Evolutionary conservation across 2,888 invertebrate species (phyloP).

Genomic region (Epinotia nisella): DNA sequence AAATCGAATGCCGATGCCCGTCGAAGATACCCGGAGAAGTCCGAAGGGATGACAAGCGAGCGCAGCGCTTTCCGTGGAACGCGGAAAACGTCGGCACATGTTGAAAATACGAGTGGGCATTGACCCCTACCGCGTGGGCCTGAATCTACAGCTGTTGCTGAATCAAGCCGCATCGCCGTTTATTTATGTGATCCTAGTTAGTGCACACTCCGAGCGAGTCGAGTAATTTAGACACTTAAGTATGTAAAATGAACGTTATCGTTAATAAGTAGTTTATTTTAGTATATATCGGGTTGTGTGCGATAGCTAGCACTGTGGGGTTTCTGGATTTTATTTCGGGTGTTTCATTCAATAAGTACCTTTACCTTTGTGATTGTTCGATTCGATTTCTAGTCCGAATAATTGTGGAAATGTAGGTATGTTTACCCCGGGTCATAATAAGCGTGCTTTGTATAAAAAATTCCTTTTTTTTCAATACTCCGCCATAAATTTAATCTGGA

Average conservation of each 20-base stretch:
- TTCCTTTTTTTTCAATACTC: no score
- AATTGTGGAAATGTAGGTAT: not conserved
- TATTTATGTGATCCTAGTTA: constrained; percentile 67
- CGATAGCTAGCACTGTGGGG: not conserved
- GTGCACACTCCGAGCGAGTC: constrained; percentile 44
- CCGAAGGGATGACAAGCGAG: constrained; percentile 79
- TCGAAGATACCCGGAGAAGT: constrained; percentile 70
- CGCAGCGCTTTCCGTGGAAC: constrained; percentile 81
- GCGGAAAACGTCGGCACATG: constrained; percentile 84
- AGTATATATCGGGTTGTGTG: not conserved
- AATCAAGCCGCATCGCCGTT: constrained; percentile 75
- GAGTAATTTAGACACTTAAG: constrained; percentile 22
- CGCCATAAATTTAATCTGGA: not conserved
- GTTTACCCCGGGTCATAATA: no score
- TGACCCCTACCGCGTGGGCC: constrained; percentile 78
- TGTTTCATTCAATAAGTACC: not conserved
- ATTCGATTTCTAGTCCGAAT: not conserved
- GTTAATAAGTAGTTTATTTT: constrained; percentile 12
- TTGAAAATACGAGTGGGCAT: constrained; percentile 83
- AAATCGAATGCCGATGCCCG: constrained; percentile 55
- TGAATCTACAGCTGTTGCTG: constrained; percentile 79
- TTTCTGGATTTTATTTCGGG: not conserved
- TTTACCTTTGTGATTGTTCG: not conserved
- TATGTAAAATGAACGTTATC: not conserved
- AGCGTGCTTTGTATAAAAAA: no score